Evolutionary conservation across 2,888 invertebrate species (phyloP), one percentile per base, ranked within the genome.

Genomic region (Agriopis leucophaearia): DNA sequence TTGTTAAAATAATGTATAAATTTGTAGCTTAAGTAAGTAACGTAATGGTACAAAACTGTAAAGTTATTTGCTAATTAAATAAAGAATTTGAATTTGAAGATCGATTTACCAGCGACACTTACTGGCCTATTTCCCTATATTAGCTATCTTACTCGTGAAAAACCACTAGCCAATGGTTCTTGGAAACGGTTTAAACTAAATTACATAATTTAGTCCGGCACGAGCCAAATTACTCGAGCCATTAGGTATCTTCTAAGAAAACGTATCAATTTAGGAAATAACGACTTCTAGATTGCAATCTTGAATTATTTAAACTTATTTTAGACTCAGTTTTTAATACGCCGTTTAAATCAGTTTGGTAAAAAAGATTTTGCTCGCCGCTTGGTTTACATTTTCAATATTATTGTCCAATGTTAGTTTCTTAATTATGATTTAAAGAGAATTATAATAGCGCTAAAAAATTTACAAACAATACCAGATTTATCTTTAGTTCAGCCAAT

Each of bases 181-280:
- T 48, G 55, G 76, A 81, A 81, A 66, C 54, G 68, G 76, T 66
- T 79, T 70, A 66, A 63, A 64, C 66, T 62, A 80, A 85, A 87
- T 88, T 82, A 81, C 79, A 74, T 65, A 75, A 77, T 80, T 79
- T 62, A 48, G 58, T 51, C 56, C 72, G 85, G 90, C 91, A 91
- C 91, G 90, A 86, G 91, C 90, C 89, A 89, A 90, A 86, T 84
- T 83, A 79, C 81, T 74, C 67, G 54, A 64, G 64, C 74, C 54
- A 77, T 75, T 83, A 81, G 73, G 66, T 68, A 69, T 42, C 57
- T 88, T 88, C 88, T 74, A 54, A 81, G 88, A 88, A 87, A 78
- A 71, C 74, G 64, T 71, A 76, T 71, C 78, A 75, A 80, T 80
- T 81, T 78, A 60, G 72, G 47, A 77, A 59, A 70, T 77, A 83